phyloP scores from a whole-genome alignment of 2,888 invertebrate species.

The Synergus gifuensis region DNA sequence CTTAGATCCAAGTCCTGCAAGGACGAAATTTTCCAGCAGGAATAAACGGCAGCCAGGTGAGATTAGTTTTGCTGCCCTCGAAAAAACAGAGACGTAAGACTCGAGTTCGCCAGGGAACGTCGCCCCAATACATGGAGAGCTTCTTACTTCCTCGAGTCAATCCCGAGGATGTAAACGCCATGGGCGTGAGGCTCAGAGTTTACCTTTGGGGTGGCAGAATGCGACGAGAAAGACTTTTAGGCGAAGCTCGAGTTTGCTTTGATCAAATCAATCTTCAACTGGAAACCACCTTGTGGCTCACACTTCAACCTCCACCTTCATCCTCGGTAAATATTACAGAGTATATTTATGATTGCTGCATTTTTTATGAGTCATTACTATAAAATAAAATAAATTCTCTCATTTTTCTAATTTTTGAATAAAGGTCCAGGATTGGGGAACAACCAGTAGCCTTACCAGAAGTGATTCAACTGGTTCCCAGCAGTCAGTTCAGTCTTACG shows the following conservation, averaged over 20 bases:
- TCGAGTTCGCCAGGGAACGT: slow-evolving; percentile 93
- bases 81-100: slow-evolving; percentile 97
- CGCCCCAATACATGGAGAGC: slow-evolving; percentile 95
- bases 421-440: slow-evolving; percentile 73
- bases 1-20: slow-evolving; percentile 88
- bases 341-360: neutral
- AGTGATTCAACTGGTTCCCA: slow-evolving; percentile 97
- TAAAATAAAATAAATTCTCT: neutral
- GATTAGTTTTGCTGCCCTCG: slow-evolving; percentile 91
- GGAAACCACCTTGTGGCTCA: slow-evolving; percentile 94
- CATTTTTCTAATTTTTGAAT: slow-evolving; percentile 30
- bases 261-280: slow-evolving; percentile 93
- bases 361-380: neutral
- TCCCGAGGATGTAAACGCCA: slow-evolving; percentile 95
- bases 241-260: slow-evolving; percentile 94
- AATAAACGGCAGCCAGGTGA: slow-evolving; percentile 87
- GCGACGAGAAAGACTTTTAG: slow-evolving; percentile 93
- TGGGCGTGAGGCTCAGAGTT: slow-evolving; percentile 93
- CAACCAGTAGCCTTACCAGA: slow-evolving; percentile 83
- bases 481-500: slow-evolving; percentile 85
- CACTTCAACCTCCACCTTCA: slow-evolving; percentile 81
- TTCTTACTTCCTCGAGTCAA: slow-evolving; percentile 94
- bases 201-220: slow-evolving; percentile 94
- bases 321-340: slow-evolving; percentile 63
- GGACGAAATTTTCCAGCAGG: slow-evolving; percentile 89